phyloP scores from a whole-genome alignment of 2,113 vertebrate species.

The Elachura formosa region DNA sequence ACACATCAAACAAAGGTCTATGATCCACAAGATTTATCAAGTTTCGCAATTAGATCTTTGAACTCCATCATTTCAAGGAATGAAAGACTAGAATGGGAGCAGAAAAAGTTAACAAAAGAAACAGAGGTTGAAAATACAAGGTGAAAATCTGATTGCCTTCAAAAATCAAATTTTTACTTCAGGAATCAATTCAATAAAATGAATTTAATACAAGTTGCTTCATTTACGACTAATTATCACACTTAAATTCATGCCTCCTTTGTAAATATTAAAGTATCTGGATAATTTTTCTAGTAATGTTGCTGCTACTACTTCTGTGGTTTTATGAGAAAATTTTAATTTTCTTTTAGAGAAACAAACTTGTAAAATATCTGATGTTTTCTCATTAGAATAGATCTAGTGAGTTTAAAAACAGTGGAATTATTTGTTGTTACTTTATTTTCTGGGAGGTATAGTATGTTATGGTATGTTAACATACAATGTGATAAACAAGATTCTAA shows the following conservation, averaged over 20 bases:
- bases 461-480: not conserved
- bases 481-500: not conserved
- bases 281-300: not conserved
- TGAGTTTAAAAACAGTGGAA: not conserved
- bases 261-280: not conserved
- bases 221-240: not conserved
- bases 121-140: not conserved
- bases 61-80: slow-evolving; percentile 13
- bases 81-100: not conserved
- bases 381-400: not conserved
- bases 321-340: not conserved
- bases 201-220: not conserved
- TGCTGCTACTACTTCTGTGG: not conserved
- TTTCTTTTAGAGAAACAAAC: not conserved
- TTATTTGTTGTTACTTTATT: not conserved
- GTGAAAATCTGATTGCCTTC: not conserved
- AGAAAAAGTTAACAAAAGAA: not conserved
- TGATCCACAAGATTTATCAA: not conserved
- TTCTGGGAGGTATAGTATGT: not conserved
- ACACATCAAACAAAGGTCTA: not conserved
- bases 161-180: not conserved
- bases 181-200: not conserved
- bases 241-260: not conserved
- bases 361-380: not conserved
- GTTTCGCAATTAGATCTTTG: not conserved